Base-by-base conservation (phyloP, 1,140 invertebrate species). In the Trachymyrmex cornetzi region DNA sequence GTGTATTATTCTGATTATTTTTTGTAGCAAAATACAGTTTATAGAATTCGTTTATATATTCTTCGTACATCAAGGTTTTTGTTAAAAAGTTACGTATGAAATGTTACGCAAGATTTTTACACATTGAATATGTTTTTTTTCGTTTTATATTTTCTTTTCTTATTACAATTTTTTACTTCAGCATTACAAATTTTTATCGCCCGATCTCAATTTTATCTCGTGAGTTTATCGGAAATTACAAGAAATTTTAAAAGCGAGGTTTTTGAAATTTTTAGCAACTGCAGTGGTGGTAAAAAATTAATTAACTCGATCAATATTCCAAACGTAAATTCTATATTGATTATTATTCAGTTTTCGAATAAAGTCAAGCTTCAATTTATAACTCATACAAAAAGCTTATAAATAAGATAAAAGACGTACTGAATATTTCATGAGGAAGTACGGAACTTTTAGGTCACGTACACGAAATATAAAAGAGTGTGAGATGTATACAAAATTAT, bases 391-490 rank as follows among this genome's bases (percentile, higher is more conserved):
- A 63, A 63, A 50, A 63, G 59, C 4, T 19, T 24, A 24, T 63
- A 44, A 64, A 64, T 64, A 66, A 64, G 44, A 79, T 30, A 12
- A 30, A 48, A 50, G 38, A 44, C 6, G 12, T 30, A 27, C n/a
- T 64, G 38, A 79, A 79, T 79, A 30, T 79, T 77, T 77, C 44
- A 64, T 79, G 44, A 64, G 59, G 3, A 27, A 64, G 12, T 30
- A 50, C 16, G 5, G 75, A 48, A 27, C 16, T 38, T 19, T 44
- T 27, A n/a, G 22, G 0, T 5, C 6, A 66, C 24, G 14, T 30
- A 14, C 24, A 22, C 5, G 24, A 59, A 34, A 38, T 44, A 24
- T 50, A 34, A 63, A 27, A 77, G 1, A 24, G 6, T 30, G 3
- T 2, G 3, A 57, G 34, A 27, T 44, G 0, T 61, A 44, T 27